These are phyloP conservation scores for Luehdorfia chinensis DNA, from an alignment of 1,140 invertebrate species.

Conservation along the genomic window DNA sequence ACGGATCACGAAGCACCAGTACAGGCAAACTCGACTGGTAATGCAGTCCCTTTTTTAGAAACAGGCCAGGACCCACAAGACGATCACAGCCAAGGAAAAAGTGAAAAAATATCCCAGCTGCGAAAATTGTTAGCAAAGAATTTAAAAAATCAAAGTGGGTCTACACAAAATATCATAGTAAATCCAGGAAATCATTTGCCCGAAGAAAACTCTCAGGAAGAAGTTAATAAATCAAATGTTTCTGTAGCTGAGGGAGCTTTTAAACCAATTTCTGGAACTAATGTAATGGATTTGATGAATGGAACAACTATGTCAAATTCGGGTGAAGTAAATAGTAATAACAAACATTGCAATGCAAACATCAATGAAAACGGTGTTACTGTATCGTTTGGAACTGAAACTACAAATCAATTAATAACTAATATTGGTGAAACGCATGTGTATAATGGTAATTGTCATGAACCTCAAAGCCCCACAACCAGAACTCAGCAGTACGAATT, in stretches of 20 bases:
- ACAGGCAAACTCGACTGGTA: conserved; percentile 23
- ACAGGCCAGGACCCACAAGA: conserved; percentile 64
- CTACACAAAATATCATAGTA: conserved; percentile 35
- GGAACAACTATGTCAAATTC: conserved; percentile 33
- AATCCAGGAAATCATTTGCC: conserved; percentile 36
- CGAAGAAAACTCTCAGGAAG: conserved; percentile 31
- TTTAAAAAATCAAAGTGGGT: conserved; percentile 74
- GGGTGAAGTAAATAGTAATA: conserved; percentile 28
- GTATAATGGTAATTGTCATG: conserved; percentile 61
- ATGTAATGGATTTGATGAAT: conserved; percentile 35
- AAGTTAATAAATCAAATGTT: conserved; percentile 23
- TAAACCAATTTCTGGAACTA: conserved; percentile 37
- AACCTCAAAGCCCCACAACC: conserved; percentile 77
- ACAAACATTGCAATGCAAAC: conserved; percentile 36
- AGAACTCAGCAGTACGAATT: conserved; percentile 89
- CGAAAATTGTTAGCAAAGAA: conserved; percentile 84
- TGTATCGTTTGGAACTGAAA: conserved; percentile 34
- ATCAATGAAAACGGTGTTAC: conserved; percentile 47
- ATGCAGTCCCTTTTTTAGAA: conserved; percentile 64
- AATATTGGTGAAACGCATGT: conserved; percentile 37
- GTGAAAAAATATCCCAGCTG: conserved; percentile 84
- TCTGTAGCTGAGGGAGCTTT: conserved; percentile 47
- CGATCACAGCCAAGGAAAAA: conserved; percentile 73
- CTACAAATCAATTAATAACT: conserved; percentile 31
- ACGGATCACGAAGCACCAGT: conserved; percentile 34